Base-by-base conservation (phyloP, 2,113 vertebrate species). In the Cephalophus harveyi region DNA sequence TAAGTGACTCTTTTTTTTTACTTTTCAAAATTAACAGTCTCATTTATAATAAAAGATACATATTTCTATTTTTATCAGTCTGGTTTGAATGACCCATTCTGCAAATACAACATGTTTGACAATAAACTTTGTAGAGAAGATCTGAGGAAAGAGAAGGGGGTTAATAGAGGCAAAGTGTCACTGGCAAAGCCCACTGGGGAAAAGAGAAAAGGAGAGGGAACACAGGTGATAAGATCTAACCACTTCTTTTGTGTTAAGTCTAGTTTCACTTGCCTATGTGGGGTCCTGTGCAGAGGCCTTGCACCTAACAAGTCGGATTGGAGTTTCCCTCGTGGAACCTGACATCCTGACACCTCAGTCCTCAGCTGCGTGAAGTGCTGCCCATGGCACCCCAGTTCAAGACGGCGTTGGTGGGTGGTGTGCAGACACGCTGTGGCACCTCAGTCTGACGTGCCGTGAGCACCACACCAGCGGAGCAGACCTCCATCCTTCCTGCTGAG, bases 391-490 rank as follows among this genome's bases (percentile, higher is more conserved):
- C 30, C 21, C 79, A 23, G 33, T 25, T 54, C 50, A 55, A 83
- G 11, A 36, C 36, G 33, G 6, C 19, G 0, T 1, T 13, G 50
- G 81, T 1, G 0, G 10, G 30, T 19, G 17, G 48, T 54, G 21
- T 7, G 33, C 81, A 8, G 33, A 55, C 19, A 36, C 2, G 12
- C 50, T 15, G 50, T n/a, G 11, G 78, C 48, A 11, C 46, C 9
- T 6, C 46, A 17, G 78, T 33, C 28, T 50, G 15, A 19, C 0
- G 28, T 3, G 46, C 16, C 2, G 7, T 27, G n/a, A 36, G 12
- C 33, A 25, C 3, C 21, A 4, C 33, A 4, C 21, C 50, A 25
- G 52, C 3, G 0, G 33, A 36, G 33, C 50, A 5, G 21, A 27
- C 21, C 33, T 36, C 33, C 52, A n/a, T 52, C 81, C 52, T n/a